Evolutionary conservation across 2,888 invertebrate species (phyloP).

Genomic region (Cataglyphis albicans): DNA sequence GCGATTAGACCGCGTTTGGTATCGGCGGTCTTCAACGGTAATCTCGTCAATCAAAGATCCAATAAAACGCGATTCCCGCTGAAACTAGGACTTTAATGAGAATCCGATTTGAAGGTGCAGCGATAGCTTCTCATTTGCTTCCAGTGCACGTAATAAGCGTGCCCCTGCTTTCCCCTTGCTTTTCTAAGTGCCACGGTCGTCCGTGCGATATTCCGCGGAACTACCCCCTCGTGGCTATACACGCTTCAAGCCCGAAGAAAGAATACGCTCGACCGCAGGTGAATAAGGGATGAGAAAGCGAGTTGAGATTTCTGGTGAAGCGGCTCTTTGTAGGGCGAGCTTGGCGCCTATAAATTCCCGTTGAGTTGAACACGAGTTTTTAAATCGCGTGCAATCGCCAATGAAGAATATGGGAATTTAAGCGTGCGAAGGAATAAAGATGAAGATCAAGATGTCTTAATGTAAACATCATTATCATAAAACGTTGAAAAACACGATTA

Average conservation of each 20-base stretch:
- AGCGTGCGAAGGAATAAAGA: neutral
- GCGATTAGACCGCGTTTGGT: constrained; percentile 42
- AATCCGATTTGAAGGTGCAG: constrained; percentile 56
- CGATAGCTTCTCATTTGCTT: constrained; percentile 57
- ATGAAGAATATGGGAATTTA: neutral
- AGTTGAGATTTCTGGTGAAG: constrained; percentile 58
- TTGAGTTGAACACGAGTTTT: constrained; percentile 39
- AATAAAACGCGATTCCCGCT: constrained; percentile 54
- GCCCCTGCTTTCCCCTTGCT: constrained; percentile 49
- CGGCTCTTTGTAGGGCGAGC: constrained; percentile 37
- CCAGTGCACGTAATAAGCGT: constrained; percentile 72
- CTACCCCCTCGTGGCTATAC: constrained; percentile 44
- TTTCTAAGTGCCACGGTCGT: constrained; percentile 49
- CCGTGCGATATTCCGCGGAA: constrained; percentile 56
- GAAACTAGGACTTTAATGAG: constrained; percentile 55
- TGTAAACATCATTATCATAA: neutral
- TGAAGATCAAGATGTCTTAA: neutral
- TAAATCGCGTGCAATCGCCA: constrained; percentile 25
- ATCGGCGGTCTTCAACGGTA: constrained; percentile 43
- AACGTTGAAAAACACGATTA: neutral
- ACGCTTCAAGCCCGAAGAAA: constrained; percentile 51
- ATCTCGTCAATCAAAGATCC: constrained; percentile 57
- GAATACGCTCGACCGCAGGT: constrained; percentile 65
- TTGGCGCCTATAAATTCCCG: constrained; percentile 57
- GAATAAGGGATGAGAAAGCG: constrained; percentile 71